phyloP scores from a whole-genome alignment of 64 coral and sea anemone genomes.

The Exaiptasia diaphana region DNA sequence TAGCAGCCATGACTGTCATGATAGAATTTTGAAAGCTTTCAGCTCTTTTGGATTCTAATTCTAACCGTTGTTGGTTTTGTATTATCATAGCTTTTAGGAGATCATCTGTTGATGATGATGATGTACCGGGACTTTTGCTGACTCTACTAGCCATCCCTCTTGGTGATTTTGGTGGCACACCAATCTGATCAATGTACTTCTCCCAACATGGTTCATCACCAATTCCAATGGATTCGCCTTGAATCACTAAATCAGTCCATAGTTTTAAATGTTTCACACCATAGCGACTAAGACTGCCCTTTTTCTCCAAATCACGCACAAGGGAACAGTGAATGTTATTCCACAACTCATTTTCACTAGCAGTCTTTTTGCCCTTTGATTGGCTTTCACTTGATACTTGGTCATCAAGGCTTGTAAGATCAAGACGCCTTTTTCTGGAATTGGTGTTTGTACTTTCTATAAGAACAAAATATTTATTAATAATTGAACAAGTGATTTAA shows the following conservation, averaged over 20 bases:
- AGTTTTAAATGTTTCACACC: slow-evolving; percentile 40
- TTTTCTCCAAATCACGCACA: slow-evolving; percentile 40
- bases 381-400: background rate
- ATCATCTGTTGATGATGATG: slow-evolving; percentile 10
- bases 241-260: slow-evolving; percentile 32
- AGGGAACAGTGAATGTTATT: slow-evolving; percentile 35
- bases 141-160: background rate
- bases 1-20: background rate
- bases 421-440: background rate
- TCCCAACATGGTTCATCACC: slow-evolving; percentile 46
- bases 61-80: slow-evolving; percentile 41
- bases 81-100: slow-evolving; percentile 25
- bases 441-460: background rate
- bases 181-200: slow-evolving; percentile 13
- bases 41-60: slow-evolving; percentile 26
- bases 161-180: slow-evolving; percentile 34
- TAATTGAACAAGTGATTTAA: background rate
- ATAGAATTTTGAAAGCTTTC: slow-evolving; percentile 35
- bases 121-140: background rate
- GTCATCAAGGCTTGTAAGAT: background rate
- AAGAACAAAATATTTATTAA: background rate
- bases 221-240: slow-evolving; percentile 31
- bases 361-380: background rate
- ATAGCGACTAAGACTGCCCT: slow-evolving; percentile 20
- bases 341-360: slow-evolving; percentile 35